A percentile compares a stretch with the other conserved stretches of the same genome.
These are phyloP conservation scores for Chloroclystis v-ata DNA, from an alignment of 2,888 invertebrate genomes.

Conservation along the genomic window DNA sequence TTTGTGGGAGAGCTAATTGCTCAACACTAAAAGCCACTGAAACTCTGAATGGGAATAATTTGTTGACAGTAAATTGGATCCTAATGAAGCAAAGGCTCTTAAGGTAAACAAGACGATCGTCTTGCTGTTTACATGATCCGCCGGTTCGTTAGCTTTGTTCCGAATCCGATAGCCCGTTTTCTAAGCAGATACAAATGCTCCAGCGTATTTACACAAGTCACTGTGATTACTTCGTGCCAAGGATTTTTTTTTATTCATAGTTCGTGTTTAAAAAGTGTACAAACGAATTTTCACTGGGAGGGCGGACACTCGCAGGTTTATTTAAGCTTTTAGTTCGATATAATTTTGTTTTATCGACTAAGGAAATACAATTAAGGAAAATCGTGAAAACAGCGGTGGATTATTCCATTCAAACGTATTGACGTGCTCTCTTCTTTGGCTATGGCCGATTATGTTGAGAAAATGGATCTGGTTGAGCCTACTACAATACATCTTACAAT, in stretches of 20 bases:
- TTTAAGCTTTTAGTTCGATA: no score
- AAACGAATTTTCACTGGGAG: no score
- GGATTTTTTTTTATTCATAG: slow-evolving; percentile 9
- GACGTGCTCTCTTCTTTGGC: no score
- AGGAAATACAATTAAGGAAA: no score
- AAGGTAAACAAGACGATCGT: slow-evolving; percentile 76
- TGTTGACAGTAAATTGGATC: slow-evolving; percentile 77
- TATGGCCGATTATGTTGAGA: no score
- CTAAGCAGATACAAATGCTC: slow-evolving; percentile 28
- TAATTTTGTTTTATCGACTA: no score
- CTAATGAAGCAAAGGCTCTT: slow-evolving; percentile 78
- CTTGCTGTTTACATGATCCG: slow-evolving; percentile 75
- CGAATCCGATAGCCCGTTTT: slow-evolving; percentile 62
- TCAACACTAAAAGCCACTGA: slow-evolving; percentile 36
- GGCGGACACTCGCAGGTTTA: no score
- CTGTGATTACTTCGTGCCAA: slow-evolving; percentile 13
- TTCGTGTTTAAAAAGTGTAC: no score
- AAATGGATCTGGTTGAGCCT: no score
- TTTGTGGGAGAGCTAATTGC: slow-evolving; percentile 14
- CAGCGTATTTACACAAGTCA: slow-evolving; percentile 20
- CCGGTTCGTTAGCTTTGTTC: slow-evolving; percentile 78
- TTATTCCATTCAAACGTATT: no score
- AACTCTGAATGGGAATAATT: slow-evolving; percentile 63
- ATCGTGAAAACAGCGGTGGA: no score
- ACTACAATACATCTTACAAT: no score